Conservation (phyloP, 1,140 invertebrate genomes). For the Elymnias hypermnestra region DNA sequence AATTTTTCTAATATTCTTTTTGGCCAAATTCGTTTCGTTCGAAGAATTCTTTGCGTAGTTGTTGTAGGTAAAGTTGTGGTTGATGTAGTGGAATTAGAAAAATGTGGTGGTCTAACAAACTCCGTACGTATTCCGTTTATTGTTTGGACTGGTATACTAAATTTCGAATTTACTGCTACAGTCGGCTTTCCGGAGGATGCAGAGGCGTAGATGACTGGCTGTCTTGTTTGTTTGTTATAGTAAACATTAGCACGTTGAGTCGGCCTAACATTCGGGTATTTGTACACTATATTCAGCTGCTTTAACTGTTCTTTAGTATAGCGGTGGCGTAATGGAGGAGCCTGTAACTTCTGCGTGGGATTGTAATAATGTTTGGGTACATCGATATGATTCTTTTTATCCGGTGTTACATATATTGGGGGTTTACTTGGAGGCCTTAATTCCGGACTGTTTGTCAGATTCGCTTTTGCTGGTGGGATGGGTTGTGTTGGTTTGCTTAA, state of each 20-base stretch:
- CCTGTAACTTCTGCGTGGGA: constrained; percentile 24
- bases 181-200: constrained; percentile 35
- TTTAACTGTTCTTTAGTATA: constrained; percentile 39
- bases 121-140: constrained; percentile 57
- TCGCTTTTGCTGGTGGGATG: constrained; percentile 16
- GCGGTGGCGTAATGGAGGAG: constrained; percentile 33
- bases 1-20: constrained; percentile 52
- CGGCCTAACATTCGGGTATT: constrained; percentile 52
- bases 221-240: constrained; percentile 10
- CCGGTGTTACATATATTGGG: constrained; percentile 41
- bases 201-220: constrained; percentile 16
- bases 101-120: constrained; percentile 44
- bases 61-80: constrained; percentile 37
- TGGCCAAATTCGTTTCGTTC: constrained; percentile 69
- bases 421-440: constrained; percentile 56
- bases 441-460: constrained; percentile 38
- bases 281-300: constrained; percentile 46
- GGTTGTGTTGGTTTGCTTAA: constrained; percentile 29
- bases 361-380: constrained; percentile 39
- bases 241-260: constrained; percentile 25
- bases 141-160: constrained; percentile 55
- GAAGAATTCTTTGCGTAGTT: constrained; percentile 43
- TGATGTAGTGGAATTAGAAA: constrained; percentile 29
- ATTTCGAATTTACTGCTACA: constrained; percentile 43
- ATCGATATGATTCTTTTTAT: constrained; percentile 38